A percentile compares a stretch with the other conserved stretches of the same genome.
These are phyloP conservation scores for Dicrurus megarhynchus DNA, from an alignment of 2,113 vertebrate species.

Conservation along the genomic window DNA sequence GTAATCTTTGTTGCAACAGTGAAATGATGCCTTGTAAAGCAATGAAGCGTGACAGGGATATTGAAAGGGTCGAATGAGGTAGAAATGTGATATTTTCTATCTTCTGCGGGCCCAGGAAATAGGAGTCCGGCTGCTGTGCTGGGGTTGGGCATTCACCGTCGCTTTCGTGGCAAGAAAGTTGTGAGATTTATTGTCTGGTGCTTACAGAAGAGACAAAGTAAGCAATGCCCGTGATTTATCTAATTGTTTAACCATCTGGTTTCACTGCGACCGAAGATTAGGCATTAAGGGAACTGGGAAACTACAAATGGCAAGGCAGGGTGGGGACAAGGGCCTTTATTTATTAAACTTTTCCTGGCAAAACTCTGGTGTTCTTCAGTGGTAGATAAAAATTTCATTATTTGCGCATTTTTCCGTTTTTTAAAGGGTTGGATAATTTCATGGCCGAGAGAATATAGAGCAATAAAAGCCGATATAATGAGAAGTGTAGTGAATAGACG, in stretches of 20 bases:
- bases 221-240: slow-evolving; percentile 47
- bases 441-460: not conserved
- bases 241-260: slow-evolving; percentile 82
- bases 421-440: not conserved
- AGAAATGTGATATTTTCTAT: slow-evolving; percentile 84
- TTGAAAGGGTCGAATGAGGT: slow-evolving; percentile 75
- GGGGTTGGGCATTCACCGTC: slow-evolving; percentile 2
- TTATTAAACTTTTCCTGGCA: not conserved
- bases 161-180: not conserved
- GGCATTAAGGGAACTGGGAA: slow-evolving; percentile 5
- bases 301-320: not conserved
- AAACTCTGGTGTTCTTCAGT: not conserved
- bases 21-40: slow-evolving; percentile 79
- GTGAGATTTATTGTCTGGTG: slow-evolving; percentile 53
- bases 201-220: slow-evolving; percentile 52
- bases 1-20: slow-evolving; percentile 74
- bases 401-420: not conserved
- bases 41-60: slow-evolving; percentile 73
- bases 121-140: slow-evolving; percentile 59
- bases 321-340: not conserved
- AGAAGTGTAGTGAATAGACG: not conserved
- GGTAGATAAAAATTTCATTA: not conserved
- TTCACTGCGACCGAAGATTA: slow-evolving; percentile 66
- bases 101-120: slow-evolving; percentile 78
- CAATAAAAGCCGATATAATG: not conserved